Evolutionary conservation across 2,888 invertebrate genomes (phyloP).

Genomic region (Pachliopta kotzebuea): DNA sequence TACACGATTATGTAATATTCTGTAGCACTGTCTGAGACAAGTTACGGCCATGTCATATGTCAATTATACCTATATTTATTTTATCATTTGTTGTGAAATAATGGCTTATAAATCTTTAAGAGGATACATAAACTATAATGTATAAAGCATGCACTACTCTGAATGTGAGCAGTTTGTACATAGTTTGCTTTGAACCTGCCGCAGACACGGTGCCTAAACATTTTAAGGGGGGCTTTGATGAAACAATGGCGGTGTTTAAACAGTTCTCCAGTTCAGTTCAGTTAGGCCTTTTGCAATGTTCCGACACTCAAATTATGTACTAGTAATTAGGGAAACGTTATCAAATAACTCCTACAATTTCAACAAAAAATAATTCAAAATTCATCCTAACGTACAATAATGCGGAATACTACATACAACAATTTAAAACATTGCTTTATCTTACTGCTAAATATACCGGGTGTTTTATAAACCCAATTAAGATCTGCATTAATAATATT

Average conservation of each 20-base stretch:
- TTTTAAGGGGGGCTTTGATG: slow-evolving; percentile 22
- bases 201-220: slow-evolving; percentile 14
- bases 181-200: slow-evolving; percentile 7
- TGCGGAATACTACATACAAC: too few species aligned
- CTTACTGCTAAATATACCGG: too few species aligned
- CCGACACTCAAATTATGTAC: slow-evolving; percentile 9
- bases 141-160: neutral
- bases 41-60: too few species aligned
- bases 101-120: neutral
- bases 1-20: too few species aligned
- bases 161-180: slow-evolving; percentile 5
- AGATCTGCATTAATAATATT: too few species aligned
- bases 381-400: too few species aligned
- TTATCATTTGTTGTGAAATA: too few species aligned
- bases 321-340: slow-evolving; percentile 7
- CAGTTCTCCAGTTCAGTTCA: slow-evolving; percentile 16
- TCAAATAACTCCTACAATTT: neutral
- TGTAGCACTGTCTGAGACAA: too few species aligned
- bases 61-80: too few species aligned
- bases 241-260: slow-evolving; percentile 25
- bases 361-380: too few species aligned
- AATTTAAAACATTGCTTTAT: too few species aligned
- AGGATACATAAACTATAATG: neutral
- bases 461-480: too few species aligned
- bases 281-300: slow-evolving; percentile 16